Evolutionary conservation across 2,888 invertebrate genomes (phyloP), one percentile per base, ranked within the genome.

Genomic region (Monoplex corrugatus): DNA sequence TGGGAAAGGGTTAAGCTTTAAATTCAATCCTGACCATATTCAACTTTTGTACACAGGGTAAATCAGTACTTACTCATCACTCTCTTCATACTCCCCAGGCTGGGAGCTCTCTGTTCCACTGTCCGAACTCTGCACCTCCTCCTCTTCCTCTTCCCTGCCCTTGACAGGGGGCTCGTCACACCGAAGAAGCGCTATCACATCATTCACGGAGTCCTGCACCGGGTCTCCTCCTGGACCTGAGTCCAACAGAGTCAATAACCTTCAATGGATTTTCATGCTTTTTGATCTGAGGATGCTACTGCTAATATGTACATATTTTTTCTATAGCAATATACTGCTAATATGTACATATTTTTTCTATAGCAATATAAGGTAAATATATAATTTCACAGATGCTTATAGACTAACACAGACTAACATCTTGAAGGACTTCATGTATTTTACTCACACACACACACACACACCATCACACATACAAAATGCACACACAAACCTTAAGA

Each of bases 31-130:
- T n/a, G n/a, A n/a, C n/a, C n/a, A n/a, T n/a, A n/a, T n/a, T n/a
- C n/a, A n/a, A n/a, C n/a, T n/a, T n/a, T n/a, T n/a, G n/a, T n/a
- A n/a, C n/a, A n/a, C n/a, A n/a, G n/a, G n/a, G n/a, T n/a, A n/a
- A n/a, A n/a, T n/a, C n/a, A n/a, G n/a, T n/a, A n/a, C 94, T 91
- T 91, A 94, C 94, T 93, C 92, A 85, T 94, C 93, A 89, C 93
- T 94, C 86, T 94, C 94, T 75, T 93, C 93, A 88, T 94, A 94
- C 84, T 93, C 93, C 38, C 91, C 91, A 8, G 90, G 89, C 82
- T 90, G 89, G 50, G 91, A 91, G 80, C 88, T 89, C 38, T 91
- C 91, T 72, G 90, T 90, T 80, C 90, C 89, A 35, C 91, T 91
- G 38, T 89, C 90, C 6, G 90, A 91, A 43, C 87, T 82, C 35